These are phyloP conservation scores for Varanus salvator DNA, from an alignment of 2,113 vertebrate species.

Conservation along the genomic window DNA sequence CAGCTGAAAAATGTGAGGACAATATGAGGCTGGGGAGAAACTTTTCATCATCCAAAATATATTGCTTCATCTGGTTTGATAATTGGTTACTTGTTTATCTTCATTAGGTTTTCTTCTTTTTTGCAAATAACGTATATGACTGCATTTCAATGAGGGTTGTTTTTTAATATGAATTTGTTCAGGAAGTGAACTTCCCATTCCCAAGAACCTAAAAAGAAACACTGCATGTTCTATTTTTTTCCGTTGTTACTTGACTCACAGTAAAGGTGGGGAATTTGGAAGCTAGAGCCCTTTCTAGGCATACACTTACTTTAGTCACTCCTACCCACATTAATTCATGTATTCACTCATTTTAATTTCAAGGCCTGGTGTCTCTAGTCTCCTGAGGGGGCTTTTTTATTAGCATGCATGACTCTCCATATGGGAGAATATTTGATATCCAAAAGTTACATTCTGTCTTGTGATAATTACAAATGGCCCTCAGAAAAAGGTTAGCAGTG, in stretches of 20 bases:
- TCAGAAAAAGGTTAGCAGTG: not conserved
- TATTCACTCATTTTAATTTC: constrained; percentile 10
- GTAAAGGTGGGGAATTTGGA: not conserved
- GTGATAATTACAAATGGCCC: not conserved
- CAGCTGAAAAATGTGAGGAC: not conserved
- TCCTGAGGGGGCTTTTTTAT: not conserved
- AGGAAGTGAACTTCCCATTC: too few species aligned
- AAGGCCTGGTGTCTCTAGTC: not conserved
- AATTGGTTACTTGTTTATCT: not conserved
- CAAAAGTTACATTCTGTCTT: constrained; percentile 14
- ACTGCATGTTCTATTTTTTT: not conserved
- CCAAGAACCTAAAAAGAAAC: not conserved
- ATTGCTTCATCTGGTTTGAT: not conserved
- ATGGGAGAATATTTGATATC: constrained; percentile 20
- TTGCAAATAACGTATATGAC: not conserved
- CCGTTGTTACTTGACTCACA: not conserved
- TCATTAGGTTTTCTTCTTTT: not conserved
- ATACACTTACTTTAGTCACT: not conserved
- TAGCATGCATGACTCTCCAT: not conserved
- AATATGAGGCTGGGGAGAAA: not conserved
- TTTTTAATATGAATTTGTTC: not conserved
- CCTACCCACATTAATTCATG: not conserved
- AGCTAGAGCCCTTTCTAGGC: not conserved
- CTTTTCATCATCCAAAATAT: not conserved
- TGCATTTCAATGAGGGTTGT: not conserved